Evolutionary conservation across 2,888 invertebrate species (phyloP).

Genomic region (Epiblema foenella): DNA sequence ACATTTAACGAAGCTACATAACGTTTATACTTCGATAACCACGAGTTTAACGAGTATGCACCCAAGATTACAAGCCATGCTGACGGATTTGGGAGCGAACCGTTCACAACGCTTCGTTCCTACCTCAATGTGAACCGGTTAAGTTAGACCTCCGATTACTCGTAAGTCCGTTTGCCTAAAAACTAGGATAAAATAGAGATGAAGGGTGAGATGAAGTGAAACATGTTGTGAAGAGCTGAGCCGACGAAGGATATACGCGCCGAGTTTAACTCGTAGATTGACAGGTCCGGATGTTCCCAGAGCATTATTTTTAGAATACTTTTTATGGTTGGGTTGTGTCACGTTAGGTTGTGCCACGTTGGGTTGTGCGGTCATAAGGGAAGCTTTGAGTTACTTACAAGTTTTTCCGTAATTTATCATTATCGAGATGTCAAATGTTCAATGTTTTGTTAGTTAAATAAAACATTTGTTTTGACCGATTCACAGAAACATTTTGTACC

Average conservation of each 20-base stretch:
- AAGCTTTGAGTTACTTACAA: neutral
- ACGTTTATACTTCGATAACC: slow-evolving; percentile 30
- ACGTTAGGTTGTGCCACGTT: too few species aligned
- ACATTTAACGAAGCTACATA: slow-evolving; percentile 23
- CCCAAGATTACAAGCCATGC: slow-evolving; percentile 31
- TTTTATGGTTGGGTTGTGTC: slow-evolving; percentile 35
- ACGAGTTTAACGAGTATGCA: slow-evolving; percentile 35
- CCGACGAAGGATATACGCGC: slow-evolving; percentile 43
- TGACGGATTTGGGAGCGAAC: slow-evolving; percentile 43
- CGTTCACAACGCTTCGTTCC: neutral
- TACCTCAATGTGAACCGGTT: too few species aligned
- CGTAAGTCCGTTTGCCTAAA: too few species aligned
- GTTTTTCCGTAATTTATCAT: too few species aligned
- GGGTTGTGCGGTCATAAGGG: slow-evolving; percentile 15
- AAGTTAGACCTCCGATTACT: too few species aligned
- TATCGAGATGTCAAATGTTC: too few species aligned
- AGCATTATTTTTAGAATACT: slow-evolving; percentile 43
- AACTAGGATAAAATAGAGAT: too few species aligned
- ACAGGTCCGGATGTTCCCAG: slow-evolving; percentile 48
- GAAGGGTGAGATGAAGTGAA: too few species aligned
- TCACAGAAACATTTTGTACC: too few species aligned
- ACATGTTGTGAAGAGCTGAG: neutral
- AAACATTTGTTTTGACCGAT: too few species aligned
- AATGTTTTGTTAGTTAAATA: too few species aligned
- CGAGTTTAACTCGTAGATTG: slow-evolving; percentile 43